Conservation (phyloP, 2,888 invertebrate genomes). For the Seira musarum region DNA sequence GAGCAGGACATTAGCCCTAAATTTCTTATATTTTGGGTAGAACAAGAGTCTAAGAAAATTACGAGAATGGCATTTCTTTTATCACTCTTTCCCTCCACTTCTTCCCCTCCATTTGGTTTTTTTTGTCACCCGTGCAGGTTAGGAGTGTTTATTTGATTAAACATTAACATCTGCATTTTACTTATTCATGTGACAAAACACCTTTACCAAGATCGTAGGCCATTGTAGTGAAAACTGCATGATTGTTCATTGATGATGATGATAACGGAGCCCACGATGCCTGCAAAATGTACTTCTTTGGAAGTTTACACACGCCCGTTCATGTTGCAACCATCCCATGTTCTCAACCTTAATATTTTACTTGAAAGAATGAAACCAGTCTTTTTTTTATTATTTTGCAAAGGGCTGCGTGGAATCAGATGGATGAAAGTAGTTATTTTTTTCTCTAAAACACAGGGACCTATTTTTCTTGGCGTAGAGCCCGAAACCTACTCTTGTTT, state of each 20-base stretch:
- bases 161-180: constrained; percentile 40
- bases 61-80: constrained; percentile 25
- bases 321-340: too few species aligned
- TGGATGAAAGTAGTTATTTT: too few species aligned
- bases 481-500: constrained; percentile 47
- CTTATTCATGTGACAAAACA: constrained; percentile 15
- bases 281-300: too few species aligned
- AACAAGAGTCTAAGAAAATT: constrained; percentile 6
- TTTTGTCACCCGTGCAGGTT: constrained; percentile 32
- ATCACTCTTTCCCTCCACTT: constrained; percentile 15
- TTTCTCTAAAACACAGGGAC: too few species aligned
- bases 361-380: too few species aligned
- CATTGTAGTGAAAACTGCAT: constrained; percentile 12
- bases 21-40: too few species aligned
- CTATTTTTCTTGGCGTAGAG: constrained; percentile 35
- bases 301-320: too few species aligned
- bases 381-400: too few species aligned
- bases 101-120: constrained; percentile 1
- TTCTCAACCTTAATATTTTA: too few species aligned
- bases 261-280: background rate
- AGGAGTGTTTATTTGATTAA: constrained; percentile 51
- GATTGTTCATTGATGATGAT: constrained; percentile 34
- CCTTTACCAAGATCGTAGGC: background rate
- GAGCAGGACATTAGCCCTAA: too few species aligned
- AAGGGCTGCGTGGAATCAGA: too few species aligned